Conservation (phyloP, 2,797 vertebrate species). For the Betta splendens region DNA sequence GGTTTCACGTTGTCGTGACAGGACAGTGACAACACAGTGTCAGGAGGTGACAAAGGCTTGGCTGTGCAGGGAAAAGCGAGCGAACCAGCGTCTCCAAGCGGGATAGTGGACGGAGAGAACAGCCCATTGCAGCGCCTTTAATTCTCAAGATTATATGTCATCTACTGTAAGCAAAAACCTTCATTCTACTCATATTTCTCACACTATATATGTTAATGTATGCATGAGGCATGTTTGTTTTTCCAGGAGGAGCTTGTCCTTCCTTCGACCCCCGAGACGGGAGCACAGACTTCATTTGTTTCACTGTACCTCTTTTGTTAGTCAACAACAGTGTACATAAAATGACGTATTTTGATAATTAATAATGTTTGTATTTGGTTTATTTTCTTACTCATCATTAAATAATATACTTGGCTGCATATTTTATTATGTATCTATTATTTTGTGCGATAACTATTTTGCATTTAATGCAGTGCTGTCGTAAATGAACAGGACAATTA, state of each 20-base stretch:
- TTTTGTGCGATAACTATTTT: conserved; percentile 54
- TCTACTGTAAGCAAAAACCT: conserved; percentile 66
- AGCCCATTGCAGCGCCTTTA: conserved; percentile 83
- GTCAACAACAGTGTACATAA: conserved; percentile 50
- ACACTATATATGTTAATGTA: too few relatives aligned
- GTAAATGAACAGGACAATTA: conserved; percentile 40
- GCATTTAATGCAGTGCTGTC: conserved; percentile 64
- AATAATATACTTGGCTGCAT: conserved; percentile 39
- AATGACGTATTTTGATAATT: conserved; percentile 47
- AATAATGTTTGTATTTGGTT: conserved; percentile 58
- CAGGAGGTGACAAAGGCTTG: conserved; percentile 37
- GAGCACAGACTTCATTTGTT: conserved; percentile 30
- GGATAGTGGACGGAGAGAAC: conserved; percentile 70
- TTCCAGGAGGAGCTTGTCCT: conserved; percentile 51
- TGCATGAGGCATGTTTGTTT: conserved; percentile 10
- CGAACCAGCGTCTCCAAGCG: conserved; percentile 48
- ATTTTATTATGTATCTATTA: conserved; percentile 58
- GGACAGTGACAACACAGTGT: conserved; percentile 54
- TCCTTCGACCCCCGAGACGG: conserved; percentile 31
- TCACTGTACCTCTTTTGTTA: conserved; percentile 47
- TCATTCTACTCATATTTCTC: too few relatives aligned
- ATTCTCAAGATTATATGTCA: conserved; percentile 75
- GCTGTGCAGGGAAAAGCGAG: conserved; percentile 23
- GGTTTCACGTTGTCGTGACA: conserved; percentile 49
- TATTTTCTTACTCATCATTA: conserved; percentile 42